phyloP scores from a whole-genome alignment of 2,797 vertebrate genomes.

The Dallia pectoralis region DNA sequence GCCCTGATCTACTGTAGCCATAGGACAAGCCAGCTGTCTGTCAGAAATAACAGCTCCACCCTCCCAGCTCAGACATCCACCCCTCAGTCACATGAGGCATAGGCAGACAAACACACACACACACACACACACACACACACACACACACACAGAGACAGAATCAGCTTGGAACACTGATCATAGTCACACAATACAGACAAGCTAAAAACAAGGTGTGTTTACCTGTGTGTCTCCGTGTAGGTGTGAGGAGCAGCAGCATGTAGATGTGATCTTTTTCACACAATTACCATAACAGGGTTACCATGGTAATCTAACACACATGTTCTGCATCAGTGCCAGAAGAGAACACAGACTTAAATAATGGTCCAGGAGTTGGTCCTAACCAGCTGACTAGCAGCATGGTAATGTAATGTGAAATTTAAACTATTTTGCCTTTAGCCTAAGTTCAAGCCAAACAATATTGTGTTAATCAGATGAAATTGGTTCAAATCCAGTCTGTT shows the following conservation, averaged over 20 bases:
- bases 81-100: conserved; percentile 70
- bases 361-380: not conserved
- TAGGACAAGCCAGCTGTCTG: conserved; percentile 53
- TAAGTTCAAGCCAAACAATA: too few relatives aligned
- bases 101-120: conserved; percentile 27
- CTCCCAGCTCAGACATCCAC: conserved; percentile 18
- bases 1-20: conserved; percentile 33
- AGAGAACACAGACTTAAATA: conserved; percentile 10
- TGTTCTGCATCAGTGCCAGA: conserved; percentile 47
- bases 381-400: not conserved
- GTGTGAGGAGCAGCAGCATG: not conserved
- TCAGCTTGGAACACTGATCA: not conserved
- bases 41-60: conserved; percentile 43
- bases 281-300: conserved; percentile 62
- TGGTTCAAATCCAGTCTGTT: too few relatives aligned
- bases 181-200: not conserved
- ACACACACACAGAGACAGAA: not conserved
- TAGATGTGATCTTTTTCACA: conserved; percentile 45
- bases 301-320: conserved; percentile 59
- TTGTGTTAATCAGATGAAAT: too few relatives aligned
- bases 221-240: not conserved
- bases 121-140: not conserved
- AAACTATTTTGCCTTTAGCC: too few relatives aligned
- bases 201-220: not conserved
- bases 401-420: not conserved